Evolutionary conservation across 2,888 invertebrate genomes (phyloP), one percentile per base, ranked within the genome.

Genomic region (Zaprionus obscuricornis): DNA sequence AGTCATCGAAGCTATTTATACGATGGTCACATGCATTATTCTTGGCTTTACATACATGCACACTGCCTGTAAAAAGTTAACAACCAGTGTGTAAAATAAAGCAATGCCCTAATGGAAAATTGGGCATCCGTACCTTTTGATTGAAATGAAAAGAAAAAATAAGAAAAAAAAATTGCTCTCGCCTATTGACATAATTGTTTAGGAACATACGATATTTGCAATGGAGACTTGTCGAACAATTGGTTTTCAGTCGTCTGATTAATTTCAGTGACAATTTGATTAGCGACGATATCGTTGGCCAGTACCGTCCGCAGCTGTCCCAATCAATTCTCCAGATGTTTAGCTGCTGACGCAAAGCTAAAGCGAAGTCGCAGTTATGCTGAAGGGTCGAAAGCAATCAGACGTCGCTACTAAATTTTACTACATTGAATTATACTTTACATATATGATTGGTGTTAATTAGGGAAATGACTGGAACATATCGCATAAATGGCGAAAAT

Each of bases 261-360:
- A 36, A 51, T 49, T 52, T 26, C 11, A 22, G 45, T 52, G 52
- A 52, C 51, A 70, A 72, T 78, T 70, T 75, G 60, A 78, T 78
- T 75, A 78, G 72, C 83, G 68, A 73, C 79, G 68, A 78, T 43
- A 59, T 82, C 79, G 82, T 82, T 62, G 68, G 24, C 54, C 29
- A 63, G 75, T 45, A 78, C 67, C 59, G 37, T 40, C 6, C 45
- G 33, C 7, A 67, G 65, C 47, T 56, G 37, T 36, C 34, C 56
- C 37, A 16, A 14, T 10, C 34, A 26, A 51, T 64, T 58, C 10
- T 16, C 27, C 14, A 36, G 17, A 31, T 42, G 40, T 47, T 71
- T 26, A 71, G 62, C 60, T 81, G 72, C 27, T 46, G 11, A 55
- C 40, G 56, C 40, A 29, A 66, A 14, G 60, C 68, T 43, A 37